phyloP scores from a whole-genome alignment of 1,140 invertebrate genomes.

The Metaphire vulgaris region DNA sequence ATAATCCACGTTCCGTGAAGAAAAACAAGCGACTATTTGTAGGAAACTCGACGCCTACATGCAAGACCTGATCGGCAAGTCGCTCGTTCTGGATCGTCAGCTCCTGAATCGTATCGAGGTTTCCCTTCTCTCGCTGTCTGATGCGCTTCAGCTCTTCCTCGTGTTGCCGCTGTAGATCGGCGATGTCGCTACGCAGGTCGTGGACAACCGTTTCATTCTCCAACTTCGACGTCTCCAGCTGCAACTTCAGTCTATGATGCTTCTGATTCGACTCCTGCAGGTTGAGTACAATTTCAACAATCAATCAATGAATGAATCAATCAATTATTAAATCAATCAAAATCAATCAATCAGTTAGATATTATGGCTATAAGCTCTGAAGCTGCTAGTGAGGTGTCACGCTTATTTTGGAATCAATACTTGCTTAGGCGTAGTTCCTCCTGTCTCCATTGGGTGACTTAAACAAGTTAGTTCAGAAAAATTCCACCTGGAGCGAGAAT shows the following conservation, averaged over 20 bases:
- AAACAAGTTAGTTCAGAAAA: no score
- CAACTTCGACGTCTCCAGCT: neutral
- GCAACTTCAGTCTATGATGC: constrained; percentile 8
- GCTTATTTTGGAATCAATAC: no score
- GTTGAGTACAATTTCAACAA: neutral
- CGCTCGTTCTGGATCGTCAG: constrained; percentile 7
- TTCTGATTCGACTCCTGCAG: constrained; percentile 10
- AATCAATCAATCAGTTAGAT: no score
- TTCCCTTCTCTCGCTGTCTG: constrained; percentile 37
- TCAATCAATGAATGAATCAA: neutral
- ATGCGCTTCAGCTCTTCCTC: constrained; percentile 10
- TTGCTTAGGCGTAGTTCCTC: no score
- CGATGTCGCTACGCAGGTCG: constrained; percentile 13
- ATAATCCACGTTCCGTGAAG: no score
- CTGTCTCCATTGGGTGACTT: no score
- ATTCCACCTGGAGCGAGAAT: no score
- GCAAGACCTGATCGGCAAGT: constrained; percentile 10
- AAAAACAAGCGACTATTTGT: no score
- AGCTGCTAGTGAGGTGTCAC: no score
- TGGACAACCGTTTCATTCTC: constrained; percentile 7
- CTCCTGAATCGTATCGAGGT: constrained; percentile 9
- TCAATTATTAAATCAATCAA: no score
- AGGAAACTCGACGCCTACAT: no score
- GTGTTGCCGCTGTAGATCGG: neutral
- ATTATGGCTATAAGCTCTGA: no score